phyloP scores from a whole-genome alignment of 2,888 invertebrate genomes.

The Gerosis bhagava region DNA sequence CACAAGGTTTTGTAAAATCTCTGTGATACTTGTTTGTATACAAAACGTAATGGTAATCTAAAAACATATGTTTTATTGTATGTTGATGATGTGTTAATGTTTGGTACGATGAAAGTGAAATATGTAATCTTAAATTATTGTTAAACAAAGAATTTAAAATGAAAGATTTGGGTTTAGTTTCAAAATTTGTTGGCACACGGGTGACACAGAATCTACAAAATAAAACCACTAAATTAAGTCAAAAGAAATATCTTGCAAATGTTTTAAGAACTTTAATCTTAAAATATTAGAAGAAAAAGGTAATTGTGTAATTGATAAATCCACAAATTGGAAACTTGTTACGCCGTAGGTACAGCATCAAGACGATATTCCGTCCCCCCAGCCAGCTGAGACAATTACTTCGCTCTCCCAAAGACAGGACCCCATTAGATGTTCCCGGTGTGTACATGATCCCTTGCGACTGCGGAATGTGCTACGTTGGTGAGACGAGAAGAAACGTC shows the following conservation, averaged over 20 bases:
- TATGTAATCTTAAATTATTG: conserved; percentile 3
- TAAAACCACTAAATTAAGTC: conserved; percentile 23
- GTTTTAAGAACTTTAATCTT: too few relatives aligned
- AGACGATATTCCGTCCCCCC: too few relatives aligned
- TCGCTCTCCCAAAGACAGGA: too few relatives aligned
- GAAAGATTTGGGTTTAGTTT: conserved; percentile 30
- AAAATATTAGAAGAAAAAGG: too few relatives aligned
- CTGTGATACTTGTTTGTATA: conserved; percentile 32
- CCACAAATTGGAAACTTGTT: too few relatives aligned
- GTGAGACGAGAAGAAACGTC: too few relatives aligned
- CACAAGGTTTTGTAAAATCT: conserved; percentile 32
- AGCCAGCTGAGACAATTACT: too few relatives aligned
- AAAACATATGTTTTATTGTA: conserved; percentile 31
- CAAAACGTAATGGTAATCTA: conserved; percentile 20
- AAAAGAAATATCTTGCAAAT: conserved; percentile 27
- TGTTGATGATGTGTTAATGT: conserved; percentile 32
- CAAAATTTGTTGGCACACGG: conserved; percentile 29
- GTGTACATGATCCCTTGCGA: too few relatives aligned
- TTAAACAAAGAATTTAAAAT: conserved; percentile 32
- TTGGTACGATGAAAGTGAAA: conserved; percentile 18
- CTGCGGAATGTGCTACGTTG: too few relatives aligned
- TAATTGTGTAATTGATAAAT: too few relatives aligned
- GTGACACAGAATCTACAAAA: conserved; percentile 29
- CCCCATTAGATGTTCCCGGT: too few relatives aligned
- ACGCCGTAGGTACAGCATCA: too few relatives aligned